Evolutionary conservation across 2,113 vertebrate species (phyloP).

Genomic region (Percopsis transmontana): DNA sequence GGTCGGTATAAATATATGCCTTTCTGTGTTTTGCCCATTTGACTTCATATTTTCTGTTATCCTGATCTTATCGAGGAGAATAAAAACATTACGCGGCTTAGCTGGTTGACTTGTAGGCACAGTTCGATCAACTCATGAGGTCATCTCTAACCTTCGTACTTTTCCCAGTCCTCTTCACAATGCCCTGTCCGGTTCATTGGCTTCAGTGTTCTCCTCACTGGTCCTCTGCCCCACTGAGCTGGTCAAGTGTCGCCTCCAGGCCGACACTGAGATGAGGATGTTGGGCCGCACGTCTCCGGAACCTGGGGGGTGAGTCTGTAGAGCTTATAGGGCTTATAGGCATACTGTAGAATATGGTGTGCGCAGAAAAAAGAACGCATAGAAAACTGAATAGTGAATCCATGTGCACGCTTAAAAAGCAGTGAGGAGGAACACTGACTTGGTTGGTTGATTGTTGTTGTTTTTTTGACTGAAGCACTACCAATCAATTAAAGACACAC

Average conservation of each 20-base stretch:
- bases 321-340: slow-evolving; percentile 29
- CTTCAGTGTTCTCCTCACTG: slow-evolving; percentile 58
- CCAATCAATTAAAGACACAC: not conserved
- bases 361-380: too few relatives aligned
- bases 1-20: not conserved
- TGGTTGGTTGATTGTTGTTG: too few relatives aligned
- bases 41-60: not conserved
- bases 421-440: not conserved
- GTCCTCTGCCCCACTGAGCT: slow-evolving; percentile 58
- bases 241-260: slow-evolving; percentile 61
- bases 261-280: slow-evolving; percentile 50
- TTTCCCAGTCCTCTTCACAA: slow-evolving; percentile 35
- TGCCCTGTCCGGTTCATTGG: slow-evolving; percentile 36
- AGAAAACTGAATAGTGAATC: too few relatives aligned
- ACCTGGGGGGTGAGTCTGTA: slow-evolving; percentile 26
- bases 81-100: too few relatives aligned
- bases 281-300: slow-evolving; percentile 40
- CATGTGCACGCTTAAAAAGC: too few relatives aligned
- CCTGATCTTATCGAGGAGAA: not conserved
- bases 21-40: not conserved
- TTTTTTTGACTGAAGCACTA: not conserved
- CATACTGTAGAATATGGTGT: slow-evolving; percentile 11
- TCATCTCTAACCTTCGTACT: not conserved
- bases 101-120: not conserved
- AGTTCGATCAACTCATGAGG: too few relatives aligned